Conservation (phyloP, 2,113 vertebrate genomes). For the Mixornis gularis region DNA sequence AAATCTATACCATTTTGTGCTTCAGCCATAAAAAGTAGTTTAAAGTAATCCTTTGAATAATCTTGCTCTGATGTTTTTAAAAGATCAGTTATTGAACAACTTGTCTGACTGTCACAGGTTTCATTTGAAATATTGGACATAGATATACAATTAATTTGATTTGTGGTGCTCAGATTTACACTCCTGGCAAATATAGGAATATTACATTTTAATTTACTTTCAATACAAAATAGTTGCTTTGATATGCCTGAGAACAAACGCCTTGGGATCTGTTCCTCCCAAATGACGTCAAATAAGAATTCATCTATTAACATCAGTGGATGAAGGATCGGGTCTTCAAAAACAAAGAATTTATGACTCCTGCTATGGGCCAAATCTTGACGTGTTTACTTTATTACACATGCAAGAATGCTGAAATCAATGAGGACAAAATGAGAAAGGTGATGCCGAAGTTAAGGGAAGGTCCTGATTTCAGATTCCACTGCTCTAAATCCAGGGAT, state of each 20-base stretch:
- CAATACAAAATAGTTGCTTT: slow-evolving; percentile 50
- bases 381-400: not conserved
- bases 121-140: not conserved
- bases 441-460: not conserved
- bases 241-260: slow-evolving; percentile 13
- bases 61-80: not conserved
- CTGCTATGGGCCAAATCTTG: not conserved
- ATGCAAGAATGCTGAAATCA: not conserved
- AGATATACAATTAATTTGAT: slow-evolving; percentile 23
- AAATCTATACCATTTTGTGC: not conserved
- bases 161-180: slow-evolving; percentile 39
- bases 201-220: slow-evolving; percentile 32
- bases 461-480: not conserved
- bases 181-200: slow-evolving; percentile 1
- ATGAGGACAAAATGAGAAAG: not conserved
- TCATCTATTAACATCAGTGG: not conserved
- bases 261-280: slow-evolving; percentile 30
- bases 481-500: not conserved
- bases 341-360: slow-evolving; percentile 30
- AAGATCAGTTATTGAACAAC: not conserved
- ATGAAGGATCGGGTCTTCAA: slow-evolving; percentile 21
- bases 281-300: slow-evolving; percentile 4
- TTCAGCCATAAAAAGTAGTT: not conserved
- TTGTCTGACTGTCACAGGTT: not conserved
- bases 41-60: slow-evolving; percentile 1